These are phyloP conservation scores for Sitta carolinensis DNA, from an alignment of 2,797 vertebrate genomes.

Conservation along the genomic window DNA sequence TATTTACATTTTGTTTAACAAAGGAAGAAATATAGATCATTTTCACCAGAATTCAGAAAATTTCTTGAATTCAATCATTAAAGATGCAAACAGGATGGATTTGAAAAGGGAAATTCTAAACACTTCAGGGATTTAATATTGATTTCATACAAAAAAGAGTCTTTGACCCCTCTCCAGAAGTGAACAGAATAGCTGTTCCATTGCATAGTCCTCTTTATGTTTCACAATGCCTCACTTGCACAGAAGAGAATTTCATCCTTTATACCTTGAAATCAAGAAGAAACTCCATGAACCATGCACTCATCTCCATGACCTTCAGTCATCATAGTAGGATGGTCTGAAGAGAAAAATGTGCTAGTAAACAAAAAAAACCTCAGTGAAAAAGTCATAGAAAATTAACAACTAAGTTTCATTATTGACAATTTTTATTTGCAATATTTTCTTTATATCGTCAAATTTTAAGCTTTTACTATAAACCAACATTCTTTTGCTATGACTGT, in stretches of 20 bases:
- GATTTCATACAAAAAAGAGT: background rate
- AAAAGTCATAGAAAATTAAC: background rate
- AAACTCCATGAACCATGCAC: background rate
- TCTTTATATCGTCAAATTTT: background rate
- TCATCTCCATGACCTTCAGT: background rate
- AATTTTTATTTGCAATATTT: background rate
- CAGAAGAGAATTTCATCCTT: background rate
- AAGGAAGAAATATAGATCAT: background rate
- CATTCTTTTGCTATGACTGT: background rate
- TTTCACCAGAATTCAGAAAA: background rate
- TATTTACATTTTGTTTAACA: constrained; percentile 38
- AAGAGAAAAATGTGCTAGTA: background rate
- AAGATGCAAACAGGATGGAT: background rate
- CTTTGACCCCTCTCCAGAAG: background rate
- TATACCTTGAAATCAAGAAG: background rate
- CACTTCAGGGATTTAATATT: background rate
- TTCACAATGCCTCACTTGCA: background rate
- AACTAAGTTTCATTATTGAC: background rate
- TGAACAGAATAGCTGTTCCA: background rate
- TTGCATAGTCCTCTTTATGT: background rate
- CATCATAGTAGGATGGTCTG: background rate
- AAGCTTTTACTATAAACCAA: background rate
- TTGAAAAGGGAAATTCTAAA: background rate
- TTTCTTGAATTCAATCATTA: background rate
- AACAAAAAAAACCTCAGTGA: background rate